A percentile compares a stretch with the other conserved stretches of the same genome.
phyloP scores from a whole-genome alignment of 2,113 vertebrate genomes.

The Mirza zaza region DNA sequence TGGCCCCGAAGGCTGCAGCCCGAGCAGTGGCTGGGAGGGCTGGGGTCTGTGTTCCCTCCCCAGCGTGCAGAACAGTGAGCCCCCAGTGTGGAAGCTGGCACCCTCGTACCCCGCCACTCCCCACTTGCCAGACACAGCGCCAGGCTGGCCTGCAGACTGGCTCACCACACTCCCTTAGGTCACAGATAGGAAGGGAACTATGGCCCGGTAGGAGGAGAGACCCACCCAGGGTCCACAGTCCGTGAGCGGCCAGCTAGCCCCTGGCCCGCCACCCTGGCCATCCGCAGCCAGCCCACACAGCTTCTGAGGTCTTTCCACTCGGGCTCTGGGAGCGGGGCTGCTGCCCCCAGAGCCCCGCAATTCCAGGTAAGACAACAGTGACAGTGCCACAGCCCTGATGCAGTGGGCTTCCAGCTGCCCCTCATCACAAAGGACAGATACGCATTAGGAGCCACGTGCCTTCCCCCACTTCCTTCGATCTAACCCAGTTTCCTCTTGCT shows the following conservation, averaged over 20 bases:
- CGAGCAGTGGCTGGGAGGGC: background rate
- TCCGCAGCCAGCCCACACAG: background rate
- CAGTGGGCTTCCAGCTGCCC: background rate
- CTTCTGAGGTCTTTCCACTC: background rate
- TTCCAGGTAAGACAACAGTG: background rate
- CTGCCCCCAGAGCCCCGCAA: background rate
- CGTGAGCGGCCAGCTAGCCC: background rate
- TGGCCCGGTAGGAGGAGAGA: background rate
- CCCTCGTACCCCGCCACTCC: background rate
- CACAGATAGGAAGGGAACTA: background rate
- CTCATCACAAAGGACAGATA: background rate
- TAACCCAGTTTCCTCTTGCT: background rate
- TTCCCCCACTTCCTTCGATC: background rate
- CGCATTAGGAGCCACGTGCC: background rate
- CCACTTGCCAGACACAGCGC: accelerated
- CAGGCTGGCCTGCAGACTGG: too few relatives aligned
- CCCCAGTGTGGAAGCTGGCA: accelerated
- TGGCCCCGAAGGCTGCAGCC: background rate
- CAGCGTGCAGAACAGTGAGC: accelerated
- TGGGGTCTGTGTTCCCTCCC: background rate
- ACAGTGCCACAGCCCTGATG: background rate
- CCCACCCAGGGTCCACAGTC: background rate
- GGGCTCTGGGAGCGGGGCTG: background rate
- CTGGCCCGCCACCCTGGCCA: background rate
- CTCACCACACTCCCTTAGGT: background rate